Base-by-base conservation (phyloP, 2,888 invertebrate species). In the Azorinus chamasolen region DNA sequence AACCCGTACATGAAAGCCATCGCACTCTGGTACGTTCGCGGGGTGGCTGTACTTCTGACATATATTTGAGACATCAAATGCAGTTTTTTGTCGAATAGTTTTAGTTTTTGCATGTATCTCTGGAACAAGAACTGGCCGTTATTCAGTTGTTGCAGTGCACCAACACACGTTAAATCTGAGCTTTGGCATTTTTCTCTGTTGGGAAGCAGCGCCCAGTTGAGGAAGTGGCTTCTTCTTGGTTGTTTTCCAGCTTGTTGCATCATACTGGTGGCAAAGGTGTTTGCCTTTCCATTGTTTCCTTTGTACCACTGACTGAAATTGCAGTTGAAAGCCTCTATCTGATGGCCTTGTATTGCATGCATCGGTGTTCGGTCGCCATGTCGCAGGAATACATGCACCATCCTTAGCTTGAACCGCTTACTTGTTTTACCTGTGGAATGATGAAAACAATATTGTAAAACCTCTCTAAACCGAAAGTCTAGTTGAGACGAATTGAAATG, bases 341-440 rank as follows among this genome's bases (percentile, higher is more conserved):
- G 54, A 27, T 97, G 96, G 72, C 96, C 96, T 62, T 95, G 95
- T 0, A 98, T 95, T 90, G 97, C 96, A 12, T 96, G 96, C 79
- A 98, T 94, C 0, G 98, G 97, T 0, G 97, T 97, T 57, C 98
- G 94, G 92, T 98, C 98, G 0, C 98, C 98, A 91, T 98, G 98
- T 18, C 98, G 94, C 4, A 97, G 96, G 55, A 97, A 76, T 3
- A 90, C 79, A 48, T 90, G 87, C 1, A 90, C 90, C 22, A 86
- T 76, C 45, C 79, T 58, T n/a, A 92, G 79, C 16, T 76, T 69
- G 59, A 82, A 87, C 12, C 83, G 85, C 5, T 63, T 27, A 3
- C 79, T 64, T 6, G 63, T 66, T 43, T 71, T 63, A 39, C 87
- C 87, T 89, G 77, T n/a, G n/a, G n/a, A n/a, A n/a, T n/a, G n/a